A percentile compares a stretch with the other conserved stretches of the same genome.
These are phyloP conservation scores for Sebastes kiyomatsui DNA, from an alignment of 2,797 vertebrate genomes.

Conservation along the genomic window DNA sequence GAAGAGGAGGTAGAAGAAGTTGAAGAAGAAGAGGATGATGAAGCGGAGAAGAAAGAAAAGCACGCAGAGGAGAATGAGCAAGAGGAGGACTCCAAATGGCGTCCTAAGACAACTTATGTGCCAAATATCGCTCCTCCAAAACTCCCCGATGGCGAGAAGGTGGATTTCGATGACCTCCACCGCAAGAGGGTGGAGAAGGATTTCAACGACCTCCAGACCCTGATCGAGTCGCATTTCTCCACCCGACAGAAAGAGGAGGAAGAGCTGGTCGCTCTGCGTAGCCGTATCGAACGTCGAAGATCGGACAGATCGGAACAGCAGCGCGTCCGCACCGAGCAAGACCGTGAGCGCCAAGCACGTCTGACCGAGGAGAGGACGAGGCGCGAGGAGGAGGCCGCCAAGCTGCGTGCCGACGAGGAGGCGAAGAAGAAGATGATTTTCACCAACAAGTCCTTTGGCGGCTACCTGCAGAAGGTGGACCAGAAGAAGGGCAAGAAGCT, in stretches of 20 bases:
- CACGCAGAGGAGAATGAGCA: slow-evolving; percentile 44
- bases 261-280: slow-evolving; percentile 78
- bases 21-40: slow-evolving; percentile 17
- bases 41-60: slow-evolving; percentile 34
- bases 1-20: slow-evolving; percentile 38
- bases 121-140: slow-evolving; percentile 83
- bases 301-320: slow-evolving; percentile 82
- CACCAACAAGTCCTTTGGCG: slow-evolving; percentile 83
- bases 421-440: slow-evolving; percentile 85
- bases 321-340: slow-evolving; percentile 75
- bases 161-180: slow-evolving; percentile 87
- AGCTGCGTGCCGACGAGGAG: slow-evolving; percentile 80
- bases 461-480: slow-evolving; percentile 85
- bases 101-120: slow-evolving; percentile 74
- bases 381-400: slow-evolving; percentile 83
- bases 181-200: slow-evolving; percentile 86
- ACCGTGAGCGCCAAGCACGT: slow-evolving; percentile 73
- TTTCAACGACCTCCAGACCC: slow-evolving; percentile 83
- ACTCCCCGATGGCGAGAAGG: slow-evolving; percentile 85
- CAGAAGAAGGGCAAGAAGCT: slow-evolving; percentile 86
- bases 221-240: slow-evolving; percentile 84
- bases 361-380: slow-evolving; percentile 76
- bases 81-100: slow-evolving; percentile 68
- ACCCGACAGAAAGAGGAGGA: slow-evolving; percentile 87
- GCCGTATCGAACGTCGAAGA: slow-evolving; percentile 81